Evolutionary conservation across 2,797 vertebrate species (phyloP).

Genomic region (Atherinosoma microstoma): DNA sequence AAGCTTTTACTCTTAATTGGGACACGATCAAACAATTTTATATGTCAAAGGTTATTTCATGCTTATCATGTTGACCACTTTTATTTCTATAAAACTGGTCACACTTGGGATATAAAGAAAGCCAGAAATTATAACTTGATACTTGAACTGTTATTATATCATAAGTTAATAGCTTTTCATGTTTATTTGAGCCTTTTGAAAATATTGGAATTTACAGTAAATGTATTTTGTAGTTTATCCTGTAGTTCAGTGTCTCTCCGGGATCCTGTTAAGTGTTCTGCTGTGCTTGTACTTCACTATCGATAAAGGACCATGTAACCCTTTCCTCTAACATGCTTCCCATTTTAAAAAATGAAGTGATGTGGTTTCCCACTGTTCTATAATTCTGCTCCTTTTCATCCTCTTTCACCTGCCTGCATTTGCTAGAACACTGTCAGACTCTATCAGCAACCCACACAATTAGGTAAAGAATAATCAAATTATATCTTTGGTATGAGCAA

Average conservation of each 20-base stretch:
- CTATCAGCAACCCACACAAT: slow-evolving; percentile 71
- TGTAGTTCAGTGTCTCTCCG: slow-evolving; percentile 16
- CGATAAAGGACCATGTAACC: slow-evolving; percentile 59
- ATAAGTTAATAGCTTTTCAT: not conserved
- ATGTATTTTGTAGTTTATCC: slow-evolving; percentile 1
- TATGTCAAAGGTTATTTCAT: not conserved
- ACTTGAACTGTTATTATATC: not conserved
- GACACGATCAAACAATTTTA: not conserved
- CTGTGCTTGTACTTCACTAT: slow-evolving; percentile 61
- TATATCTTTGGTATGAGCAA: slow-evolving; percentile 72
- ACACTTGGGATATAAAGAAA: not conserved
- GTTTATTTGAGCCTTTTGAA: not conserved
- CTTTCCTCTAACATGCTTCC: slow-evolving; percentile 66
- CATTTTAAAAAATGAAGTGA: slow-evolving; percentile 76
- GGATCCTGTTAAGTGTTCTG: slow-evolving; percentile 21
- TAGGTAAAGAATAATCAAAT: slow-evolving; percentile 81
- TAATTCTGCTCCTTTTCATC: slow-evolving; percentile 61
- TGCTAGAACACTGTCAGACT: slow-evolving; percentile 60
- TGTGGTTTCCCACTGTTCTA: slow-evolving; percentile 71
- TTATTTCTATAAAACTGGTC: not conserved
- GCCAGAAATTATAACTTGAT: not conserved
- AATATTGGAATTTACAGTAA: slow-evolving; percentile 7
- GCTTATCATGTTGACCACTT: not conserved
- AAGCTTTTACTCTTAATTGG: not conserved
- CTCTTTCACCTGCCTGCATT: slow-evolving; percentile 69